Conservation (phyloP, 2,113 vertebrate species). For the Gallinago media region DNA sequence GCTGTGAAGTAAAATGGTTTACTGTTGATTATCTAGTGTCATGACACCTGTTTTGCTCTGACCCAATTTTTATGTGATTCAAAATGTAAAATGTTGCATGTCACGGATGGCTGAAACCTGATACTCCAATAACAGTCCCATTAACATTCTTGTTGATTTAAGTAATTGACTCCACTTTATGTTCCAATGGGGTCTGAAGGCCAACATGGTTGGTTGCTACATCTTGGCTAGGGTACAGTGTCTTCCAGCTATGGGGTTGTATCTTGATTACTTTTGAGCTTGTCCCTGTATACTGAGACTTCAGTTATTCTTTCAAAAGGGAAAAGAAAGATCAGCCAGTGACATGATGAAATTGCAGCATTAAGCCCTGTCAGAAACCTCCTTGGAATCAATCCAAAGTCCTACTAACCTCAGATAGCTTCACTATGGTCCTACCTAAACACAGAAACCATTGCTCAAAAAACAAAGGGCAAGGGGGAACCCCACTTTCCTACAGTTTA, state of each 20-base stretch:
- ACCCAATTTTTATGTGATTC: background rate
- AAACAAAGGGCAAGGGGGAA: fast-evolving
- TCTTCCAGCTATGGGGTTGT: background rate
- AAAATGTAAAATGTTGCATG: background rate
- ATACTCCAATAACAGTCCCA: background rate
- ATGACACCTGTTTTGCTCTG: background rate
- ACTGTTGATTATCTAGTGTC: background rate
- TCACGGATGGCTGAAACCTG: background rate
- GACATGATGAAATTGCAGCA: background rate
- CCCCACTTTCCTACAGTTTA: background rate
- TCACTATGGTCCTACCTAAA: background rate
- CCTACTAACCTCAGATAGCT: background rate
- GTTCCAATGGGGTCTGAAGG: background rate
- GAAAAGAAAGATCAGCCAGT: background rate
- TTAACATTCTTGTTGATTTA: constrained; percentile 14
- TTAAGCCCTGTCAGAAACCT: background rate
- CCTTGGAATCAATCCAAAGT: background rate
- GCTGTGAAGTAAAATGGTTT: background rate
- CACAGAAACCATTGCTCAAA: fast-evolving
- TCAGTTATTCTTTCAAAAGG: background rate
- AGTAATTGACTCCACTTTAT: background rate
- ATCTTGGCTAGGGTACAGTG: background rate
- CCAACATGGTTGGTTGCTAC: background rate
- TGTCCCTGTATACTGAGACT: background rate
- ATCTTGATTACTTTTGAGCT: background rate